A percentile compares a stretch with the other conserved stretches of the same genome.
phyloP scores from a whole-genome alignment of 2,888 invertebrate species.

The Dynastes tityus region DNA sequence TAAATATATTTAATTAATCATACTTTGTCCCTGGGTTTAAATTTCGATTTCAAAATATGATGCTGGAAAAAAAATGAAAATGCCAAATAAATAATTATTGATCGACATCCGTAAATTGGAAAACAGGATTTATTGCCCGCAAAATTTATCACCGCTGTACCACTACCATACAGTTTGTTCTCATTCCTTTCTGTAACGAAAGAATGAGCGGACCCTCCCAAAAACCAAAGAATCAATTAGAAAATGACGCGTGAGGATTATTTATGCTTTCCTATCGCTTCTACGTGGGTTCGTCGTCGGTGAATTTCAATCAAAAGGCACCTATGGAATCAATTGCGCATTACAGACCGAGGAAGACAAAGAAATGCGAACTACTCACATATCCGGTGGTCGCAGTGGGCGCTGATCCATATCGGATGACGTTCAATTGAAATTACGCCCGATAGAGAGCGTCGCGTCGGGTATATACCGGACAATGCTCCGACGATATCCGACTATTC shows the following conservation, averaged over 20 bases:
- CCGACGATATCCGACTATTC: background rate
- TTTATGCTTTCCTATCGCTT: slow-evolving; percentile 2
- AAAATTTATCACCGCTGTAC: slow-evolving; percentile 14
- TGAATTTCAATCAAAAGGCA: slow-evolving; percentile 23
- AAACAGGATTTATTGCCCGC: slow-evolving; percentile 19
- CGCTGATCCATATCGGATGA: slow-evolving; percentile 24
- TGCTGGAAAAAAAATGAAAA: background rate
- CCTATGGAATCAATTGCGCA: slow-evolving; percentile 22
- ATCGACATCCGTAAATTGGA: slow-evolving; percentile 25
- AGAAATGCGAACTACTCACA: slow-evolving; percentile 18
- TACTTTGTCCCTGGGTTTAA: no score
- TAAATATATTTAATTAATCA: no score
- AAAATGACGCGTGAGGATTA: slow-evolving; percentile 3
- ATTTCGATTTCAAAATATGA: background rate
- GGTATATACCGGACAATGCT: background rate
- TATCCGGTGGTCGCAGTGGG: slow-evolving; percentile 12
- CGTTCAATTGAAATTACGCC: background rate
- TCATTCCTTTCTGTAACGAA: background rate
- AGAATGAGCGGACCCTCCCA: background rate
- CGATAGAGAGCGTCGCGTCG: background rate
- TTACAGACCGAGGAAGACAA: background rate
- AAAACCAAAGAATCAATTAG: slow-evolving; percentile 27
- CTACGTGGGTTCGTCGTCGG: background rate
- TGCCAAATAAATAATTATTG: slow-evolving; percentile 7
- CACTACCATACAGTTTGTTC: background rate